Conservation (phyloP, 2,797 vertebrate genomes). For the Gymnothorax reevesii region DNA sequence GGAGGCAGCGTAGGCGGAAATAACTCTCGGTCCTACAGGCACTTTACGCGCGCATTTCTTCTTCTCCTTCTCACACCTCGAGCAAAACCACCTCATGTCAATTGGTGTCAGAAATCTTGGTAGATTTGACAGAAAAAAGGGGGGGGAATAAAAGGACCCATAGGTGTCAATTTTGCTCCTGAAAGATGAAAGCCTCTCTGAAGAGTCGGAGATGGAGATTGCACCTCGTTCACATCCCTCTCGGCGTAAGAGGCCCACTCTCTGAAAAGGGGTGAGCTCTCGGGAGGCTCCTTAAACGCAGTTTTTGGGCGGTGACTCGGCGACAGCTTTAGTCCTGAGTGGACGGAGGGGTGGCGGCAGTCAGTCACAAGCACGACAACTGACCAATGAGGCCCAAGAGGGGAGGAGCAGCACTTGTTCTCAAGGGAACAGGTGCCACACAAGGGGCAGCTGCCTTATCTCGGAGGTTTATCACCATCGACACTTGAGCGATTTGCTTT, state of each 20-base stretch:
- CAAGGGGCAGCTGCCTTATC: neutral
- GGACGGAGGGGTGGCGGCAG: neutral
- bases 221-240: neutral
- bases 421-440: neutral
- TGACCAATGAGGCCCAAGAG: neutral
- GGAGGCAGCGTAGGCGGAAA: neutral
- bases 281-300: neutral
- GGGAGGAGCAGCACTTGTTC: neutral
- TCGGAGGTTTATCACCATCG: neutral
- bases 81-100: neutral
- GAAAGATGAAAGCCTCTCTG: neutral
- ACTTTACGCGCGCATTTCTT: neutral
- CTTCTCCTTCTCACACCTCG: neutral
- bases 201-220: neutral
- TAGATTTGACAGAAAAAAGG: neutral
- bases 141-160: neutral
- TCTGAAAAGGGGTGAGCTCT: neutral
- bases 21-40: neutral
- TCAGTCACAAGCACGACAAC: neutral
- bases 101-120: conserved; percentile 11
- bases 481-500: neutral
- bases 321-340: neutral
- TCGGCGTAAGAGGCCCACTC: neutral
- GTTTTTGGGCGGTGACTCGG: neutral
- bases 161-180: conserved; percentile 4